Conservation (phyloP, 2,888 invertebrate genomes). For the Odontocolon sp. region DNA sequence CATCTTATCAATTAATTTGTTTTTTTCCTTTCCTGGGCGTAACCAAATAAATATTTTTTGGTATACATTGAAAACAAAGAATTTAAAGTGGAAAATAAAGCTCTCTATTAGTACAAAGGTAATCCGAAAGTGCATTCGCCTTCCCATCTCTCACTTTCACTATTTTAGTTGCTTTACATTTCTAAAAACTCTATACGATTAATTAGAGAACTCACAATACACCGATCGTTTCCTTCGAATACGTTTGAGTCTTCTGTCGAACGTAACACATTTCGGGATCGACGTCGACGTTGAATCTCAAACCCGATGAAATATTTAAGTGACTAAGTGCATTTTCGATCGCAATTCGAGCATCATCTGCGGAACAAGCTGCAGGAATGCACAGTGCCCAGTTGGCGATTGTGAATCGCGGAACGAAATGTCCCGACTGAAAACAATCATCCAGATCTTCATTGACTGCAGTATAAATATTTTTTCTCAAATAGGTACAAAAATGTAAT, state of each 20-base stretch:
- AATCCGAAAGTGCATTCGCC: slow-evolving; percentile 5
- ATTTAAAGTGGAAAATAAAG: not conserved
- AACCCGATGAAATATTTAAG: slow-evolving; percentile 84
- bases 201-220: slow-evolving; percentile 80
- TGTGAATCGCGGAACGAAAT: slow-evolving; percentile 88
- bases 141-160: not conserved
- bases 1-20: not conserved
- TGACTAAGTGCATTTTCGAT: slow-evolving; percentile 84
- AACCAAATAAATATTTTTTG: no score
- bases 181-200: not conserved
- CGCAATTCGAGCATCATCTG: slow-evolving; percentile 83
- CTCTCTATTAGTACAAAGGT: not conserved
- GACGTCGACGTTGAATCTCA: slow-evolving; percentile 84
- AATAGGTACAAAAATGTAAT: no score
- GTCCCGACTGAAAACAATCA: slow-evolving; percentile 84
- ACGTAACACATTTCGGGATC: slow-evolving; percentile 84
- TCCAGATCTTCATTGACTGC: not conserved
- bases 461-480: no score
- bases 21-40: not conserved
- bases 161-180: not conserved
- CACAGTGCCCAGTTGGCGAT: slow-evolving; percentile 88
- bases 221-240: slow-evolving; percentile 80
- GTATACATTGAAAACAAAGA: not conserved
- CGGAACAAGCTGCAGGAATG: slow-evolving; percentile 85
- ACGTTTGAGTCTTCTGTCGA: slow-evolving; percentile 77